A percentile compares a stretch with the other conserved stretches of the same genome.
phyloP scores from a whole-genome alignment of 2,113 vertebrate genomes.

The Zosterops pallidus region DNA sequence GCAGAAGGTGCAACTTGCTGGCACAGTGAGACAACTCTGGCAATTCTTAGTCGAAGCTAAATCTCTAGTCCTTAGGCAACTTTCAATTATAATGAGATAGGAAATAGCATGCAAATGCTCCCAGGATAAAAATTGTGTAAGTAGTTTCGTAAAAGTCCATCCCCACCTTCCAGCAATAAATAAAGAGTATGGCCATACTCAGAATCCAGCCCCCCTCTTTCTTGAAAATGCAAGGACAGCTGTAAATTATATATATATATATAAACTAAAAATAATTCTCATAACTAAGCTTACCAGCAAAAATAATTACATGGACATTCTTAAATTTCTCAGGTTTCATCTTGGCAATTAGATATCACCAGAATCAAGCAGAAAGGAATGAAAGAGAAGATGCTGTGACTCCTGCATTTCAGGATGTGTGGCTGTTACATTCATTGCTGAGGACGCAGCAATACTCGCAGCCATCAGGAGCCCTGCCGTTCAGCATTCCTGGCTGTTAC shows the following conservation, averaged over 20 bases:
- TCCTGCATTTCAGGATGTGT: background rate
- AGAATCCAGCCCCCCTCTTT: background rate
- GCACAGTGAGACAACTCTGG: background rate
- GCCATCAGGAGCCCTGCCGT: background rate
- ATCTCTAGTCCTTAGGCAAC: background rate
- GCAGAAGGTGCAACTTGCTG: background rate
- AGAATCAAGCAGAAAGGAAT: background rate
- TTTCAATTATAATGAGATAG: background rate
- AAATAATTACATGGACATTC: background rate
- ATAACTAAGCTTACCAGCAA: background rate
- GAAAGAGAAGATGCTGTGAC: background rate
- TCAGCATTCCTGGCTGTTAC: background rate
- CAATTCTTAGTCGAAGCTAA: background rate
- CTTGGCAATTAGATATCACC: background rate
- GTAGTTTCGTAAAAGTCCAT: background rate
- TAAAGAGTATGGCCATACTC: accelerated
- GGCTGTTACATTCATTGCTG: background rate
- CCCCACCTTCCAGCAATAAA: background rate
- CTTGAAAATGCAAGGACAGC: background rate
- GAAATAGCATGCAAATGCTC: background rate
- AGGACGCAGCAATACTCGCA: background rate
- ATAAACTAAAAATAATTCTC: background rate
- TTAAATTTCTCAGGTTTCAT: background rate
- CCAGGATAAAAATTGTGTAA: background rate
- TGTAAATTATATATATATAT: background rate